Evolutionary conservation across 2,797 vertebrate species (phyloP).

Genomic region (Pelodytes ibericus): DNA sequence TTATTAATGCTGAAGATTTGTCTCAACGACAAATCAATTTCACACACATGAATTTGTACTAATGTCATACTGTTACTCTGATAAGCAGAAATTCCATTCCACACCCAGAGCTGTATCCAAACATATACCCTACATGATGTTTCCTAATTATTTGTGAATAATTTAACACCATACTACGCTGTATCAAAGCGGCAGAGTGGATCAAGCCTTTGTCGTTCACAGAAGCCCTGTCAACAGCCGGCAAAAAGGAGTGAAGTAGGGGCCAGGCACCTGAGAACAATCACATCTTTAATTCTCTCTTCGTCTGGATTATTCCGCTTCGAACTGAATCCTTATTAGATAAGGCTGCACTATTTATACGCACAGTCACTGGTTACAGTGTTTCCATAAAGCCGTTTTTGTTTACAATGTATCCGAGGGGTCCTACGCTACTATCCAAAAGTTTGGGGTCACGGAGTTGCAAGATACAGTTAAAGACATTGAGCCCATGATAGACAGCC

Average conservation of each 20-base stretch:
- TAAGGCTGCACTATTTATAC: no score
- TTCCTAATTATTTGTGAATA: slow-evolving; percentile 56
- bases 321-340: no score
- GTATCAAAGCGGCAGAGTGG: slow-evolving; percentile 49
- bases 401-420: no score
- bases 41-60: slow-evolving; percentile 54
- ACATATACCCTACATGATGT: slow-evolving; percentile 52
- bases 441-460: no score
- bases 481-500: no score
- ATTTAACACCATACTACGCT: slow-evolving; percentile 54
- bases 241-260: slow-evolving; percentile 11
- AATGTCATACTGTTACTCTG: slow-evolving; percentile 54
- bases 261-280: slow-evolving; percentile 18
- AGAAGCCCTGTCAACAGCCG: slow-evolving; percentile 37
- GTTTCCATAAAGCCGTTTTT: no score
- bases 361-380: no score
- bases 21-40: slow-evolving; percentile 55
- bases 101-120: slow-evolving; percentile 50
- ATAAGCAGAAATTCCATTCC: slow-evolving; percentile 55
- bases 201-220: slow-evolving; percentile 41
- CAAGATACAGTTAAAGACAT: no score
- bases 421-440: no score
- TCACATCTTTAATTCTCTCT: no score
- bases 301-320: no score
- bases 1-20: slow-evolving; percentile 49